These are phyloP conservation scores for Meteorus sp. DNA, from an alignment of 1,140 invertebrate species.

Conservation along the genomic window DNA sequence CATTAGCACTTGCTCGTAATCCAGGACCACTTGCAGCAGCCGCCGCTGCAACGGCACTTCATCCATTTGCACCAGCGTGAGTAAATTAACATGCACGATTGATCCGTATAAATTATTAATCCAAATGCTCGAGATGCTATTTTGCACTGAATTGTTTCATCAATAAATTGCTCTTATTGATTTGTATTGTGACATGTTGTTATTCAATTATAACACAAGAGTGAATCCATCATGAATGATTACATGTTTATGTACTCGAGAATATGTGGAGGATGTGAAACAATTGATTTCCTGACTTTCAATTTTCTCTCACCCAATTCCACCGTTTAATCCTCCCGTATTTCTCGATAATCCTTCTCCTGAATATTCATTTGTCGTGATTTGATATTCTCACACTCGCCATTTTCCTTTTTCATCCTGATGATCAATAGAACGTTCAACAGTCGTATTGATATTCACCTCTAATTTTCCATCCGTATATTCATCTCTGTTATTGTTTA, in stretches of 20 bases:
- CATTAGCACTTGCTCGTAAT: conserved; percentile 70
- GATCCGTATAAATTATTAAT: too few relatives aligned
- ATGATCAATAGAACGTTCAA: conserved; percentile 9
- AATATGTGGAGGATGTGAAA: too few relatives aligned
- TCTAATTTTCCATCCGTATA: not conserved
- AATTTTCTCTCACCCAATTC: too few relatives aligned
- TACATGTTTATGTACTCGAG: too few relatives aligned
- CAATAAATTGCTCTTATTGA: too few relatives aligned
- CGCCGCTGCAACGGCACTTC: conserved; percentile 70
- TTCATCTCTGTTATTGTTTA: conserved; percentile 34
- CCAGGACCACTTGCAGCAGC: conserved; percentile 70
- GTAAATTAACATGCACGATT: conserved; percentile 49
- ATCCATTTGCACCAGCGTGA: conserved; percentile 80
- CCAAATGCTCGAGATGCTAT: too few relatives aligned
- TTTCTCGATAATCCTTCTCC: not conserved
- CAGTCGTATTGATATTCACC: not conserved
- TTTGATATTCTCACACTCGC: not conserved
- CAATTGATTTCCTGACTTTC: not conserved
- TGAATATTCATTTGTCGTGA: conserved; percentile 5
- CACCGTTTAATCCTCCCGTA: not conserved
- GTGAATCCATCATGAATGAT: too few relatives aligned
- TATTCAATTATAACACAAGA: too few relatives aligned
- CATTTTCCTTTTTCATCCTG: not conserved
- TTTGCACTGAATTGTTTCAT: too few relatives aligned
- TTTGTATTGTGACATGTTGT: too few relatives aligned